phyloP scores from a whole-genome alignment of 2,797 vertebrate genomes.

The Sebastolobus altivelis region DNA sequence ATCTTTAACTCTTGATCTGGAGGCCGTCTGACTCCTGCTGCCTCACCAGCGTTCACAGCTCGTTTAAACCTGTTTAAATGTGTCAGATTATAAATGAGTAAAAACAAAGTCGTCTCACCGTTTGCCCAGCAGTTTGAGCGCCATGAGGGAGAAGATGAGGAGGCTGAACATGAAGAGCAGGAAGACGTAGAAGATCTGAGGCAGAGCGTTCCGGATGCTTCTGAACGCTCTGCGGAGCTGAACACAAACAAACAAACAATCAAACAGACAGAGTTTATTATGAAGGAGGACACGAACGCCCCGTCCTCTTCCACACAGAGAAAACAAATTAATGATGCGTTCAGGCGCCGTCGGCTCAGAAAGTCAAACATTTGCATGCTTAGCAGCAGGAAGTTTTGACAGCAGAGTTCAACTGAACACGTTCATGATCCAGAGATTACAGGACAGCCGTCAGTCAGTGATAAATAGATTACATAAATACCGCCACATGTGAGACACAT shows the following conservation, averaged over 20 bases:
- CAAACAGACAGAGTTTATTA: not conserved
- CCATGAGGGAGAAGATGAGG: conserved; percentile 95
- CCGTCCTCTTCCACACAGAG: not conserved
- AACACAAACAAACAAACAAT: conserved; percentile 43
- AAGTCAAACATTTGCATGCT: conserved; percentile 30
- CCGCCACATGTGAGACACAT: not conserved
- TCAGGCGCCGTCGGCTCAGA: conserved; percentile 34
- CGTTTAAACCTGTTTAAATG: not conserved
- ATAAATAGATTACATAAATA: too few species aligned
- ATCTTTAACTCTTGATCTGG: not conserved
- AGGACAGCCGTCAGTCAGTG: not conserved
- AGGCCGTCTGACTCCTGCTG: not conserved
- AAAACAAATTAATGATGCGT: conserved; percentile 21
- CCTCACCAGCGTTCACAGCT: not conserved
- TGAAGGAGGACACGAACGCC: not conserved
- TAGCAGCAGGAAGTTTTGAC: conserved; percentile 29
- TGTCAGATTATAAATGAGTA: not conserved
- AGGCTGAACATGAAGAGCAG: conserved; percentile 94
- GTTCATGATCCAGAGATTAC: conserved; percentile 4
- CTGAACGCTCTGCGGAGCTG: conserved; percentile 93
- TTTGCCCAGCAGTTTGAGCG: conserved; percentile 91
- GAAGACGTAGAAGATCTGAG: conserved; percentile 92
- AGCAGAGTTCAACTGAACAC: not conserved
- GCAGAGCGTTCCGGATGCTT: conserved; percentile 93
- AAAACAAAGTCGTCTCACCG: conserved; percentile 78